Conservation (phyloP, 2,113 vertebrate species). For the Nanger granti region DNA sequence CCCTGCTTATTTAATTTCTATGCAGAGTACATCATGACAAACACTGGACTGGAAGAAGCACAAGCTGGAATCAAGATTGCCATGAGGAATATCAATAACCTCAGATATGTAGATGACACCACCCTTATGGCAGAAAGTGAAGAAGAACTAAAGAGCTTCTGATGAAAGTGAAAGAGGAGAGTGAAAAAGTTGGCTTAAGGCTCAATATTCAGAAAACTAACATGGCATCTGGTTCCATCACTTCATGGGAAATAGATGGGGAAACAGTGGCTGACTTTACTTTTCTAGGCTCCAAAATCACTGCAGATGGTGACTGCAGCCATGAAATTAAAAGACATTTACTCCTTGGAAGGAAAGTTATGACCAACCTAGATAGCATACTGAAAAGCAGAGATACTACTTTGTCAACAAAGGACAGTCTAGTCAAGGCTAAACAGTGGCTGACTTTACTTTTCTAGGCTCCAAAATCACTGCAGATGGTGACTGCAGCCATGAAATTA, state of each 20-base stretch:
- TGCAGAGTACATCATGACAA: neutral
- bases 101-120: neutral
- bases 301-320: too few species aligned
- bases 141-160: neutral
- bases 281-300: neutral
- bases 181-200: too few species aligned
- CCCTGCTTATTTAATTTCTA: too few species aligned
- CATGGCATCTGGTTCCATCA: neutral
- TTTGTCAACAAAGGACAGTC: too few species aligned
- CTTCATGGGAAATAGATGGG: neutral
- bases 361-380: too few species aligned
- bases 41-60: neutral
- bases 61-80: neutral
- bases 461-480: neutral
- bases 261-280: neutral
- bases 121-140: neutral
- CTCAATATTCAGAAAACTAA: too few species aligned
- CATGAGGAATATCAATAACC: neutral
- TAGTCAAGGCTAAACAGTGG: too few species aligned
- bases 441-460: neutral
- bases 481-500: neutral
- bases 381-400: too few species aligned
- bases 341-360: too few species aligned
- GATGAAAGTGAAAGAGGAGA: neutral
- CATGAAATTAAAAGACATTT: too few species aligned